A percentile compares a stretch with the other conserved stretches of the same genome.
These are phyloP conservation scores for Alfaro cultratus DNA, from an alignment of 2,797 vertebrate species.

Conservation along the genomic window DNA sequence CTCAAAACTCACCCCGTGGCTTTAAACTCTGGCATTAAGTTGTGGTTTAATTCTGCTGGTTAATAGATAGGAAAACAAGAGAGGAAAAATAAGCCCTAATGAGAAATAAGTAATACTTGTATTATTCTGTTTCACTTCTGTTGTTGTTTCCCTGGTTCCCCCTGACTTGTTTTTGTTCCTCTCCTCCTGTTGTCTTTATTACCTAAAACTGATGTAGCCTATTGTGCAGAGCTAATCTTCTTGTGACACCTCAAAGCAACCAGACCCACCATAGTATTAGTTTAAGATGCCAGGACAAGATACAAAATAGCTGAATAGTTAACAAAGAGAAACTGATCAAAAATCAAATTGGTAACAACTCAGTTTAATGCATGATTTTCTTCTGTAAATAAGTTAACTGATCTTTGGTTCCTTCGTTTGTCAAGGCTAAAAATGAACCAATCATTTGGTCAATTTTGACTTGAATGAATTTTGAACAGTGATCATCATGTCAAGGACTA, in stretches of 20 bases:
- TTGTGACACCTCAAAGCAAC: background rate
- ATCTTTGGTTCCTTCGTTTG: background rate
- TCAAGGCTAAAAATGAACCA: background rate
- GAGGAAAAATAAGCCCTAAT: conserved; percentile 40
- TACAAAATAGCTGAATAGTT: background rate
- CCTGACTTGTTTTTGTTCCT: background rate
- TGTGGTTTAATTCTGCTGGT: conserved; percentile 18
- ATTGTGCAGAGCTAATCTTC: background rate
- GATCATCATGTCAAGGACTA: background rate
- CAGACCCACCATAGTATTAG: background rate
- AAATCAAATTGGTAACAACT: conserved; percentile 13
- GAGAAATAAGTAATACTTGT: conserved; percentile 25
- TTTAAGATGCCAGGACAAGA: background rate
- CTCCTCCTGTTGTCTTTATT: background rate
- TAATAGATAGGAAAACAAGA: conserved; percentile 16
- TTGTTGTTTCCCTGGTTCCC: background rate
- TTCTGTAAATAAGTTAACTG: background rate
- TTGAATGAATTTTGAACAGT: background rate
- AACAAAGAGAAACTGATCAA: background rate
- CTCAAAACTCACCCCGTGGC: conserved; percentile 26
- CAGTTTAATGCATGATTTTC: background rate
- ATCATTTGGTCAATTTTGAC: background rate
- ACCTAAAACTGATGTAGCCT: background rate
- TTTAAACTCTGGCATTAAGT: background rate
- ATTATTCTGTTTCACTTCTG: background rate